These are phyloP conservation scores for Druceiella hillmani DNA, from an alignment of 2,888 invertebrate genomes.

Conservation along the genomic window DNA sequence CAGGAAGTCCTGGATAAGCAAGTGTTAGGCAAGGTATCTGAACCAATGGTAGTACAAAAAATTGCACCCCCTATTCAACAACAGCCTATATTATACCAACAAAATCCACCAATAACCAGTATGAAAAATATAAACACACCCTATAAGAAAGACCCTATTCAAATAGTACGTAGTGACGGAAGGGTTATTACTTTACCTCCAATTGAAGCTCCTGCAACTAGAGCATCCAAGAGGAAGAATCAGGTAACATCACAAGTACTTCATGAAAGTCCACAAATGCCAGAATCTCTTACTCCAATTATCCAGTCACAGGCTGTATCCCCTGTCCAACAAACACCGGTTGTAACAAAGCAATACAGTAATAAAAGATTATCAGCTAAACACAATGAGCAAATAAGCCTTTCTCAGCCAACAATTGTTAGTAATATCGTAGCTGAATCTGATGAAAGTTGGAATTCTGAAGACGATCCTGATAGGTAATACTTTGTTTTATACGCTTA, in stretches of 20 bases:
- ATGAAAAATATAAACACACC: slow-evolving; percentile 31
- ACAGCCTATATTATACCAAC: slow-evolving; percentile 28
- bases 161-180: slow-evolving; percentile 69
- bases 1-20: slow-evolving; percentile 69
- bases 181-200: slow-evolving; percentile 74
- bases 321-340: slow-evolving; percentile 24
- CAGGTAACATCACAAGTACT: slow-evolving; percentile 30
- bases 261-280: slow-evolving; percentile 5
- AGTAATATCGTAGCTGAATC: too few relatives aligned
- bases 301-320: slow-evolving; percentile 4
- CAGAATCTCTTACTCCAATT: slow-evolving; percentile 7
- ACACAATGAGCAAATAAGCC: too few relatives aligned
- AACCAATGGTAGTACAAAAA: slow-evolving; percentile 10
- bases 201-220: slow-evolving; percentile 76
- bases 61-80: slow-evolving; percentile 26
- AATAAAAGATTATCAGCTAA: too few relatives aligned
- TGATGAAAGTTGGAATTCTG: slow-evolving; percentile 69
- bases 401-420: too few relatives aligned
- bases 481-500: slow-evolving; percentile 8
- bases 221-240: slow-evolving; percentile 63
- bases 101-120: slow-evolving; percentile 33
- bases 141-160: slow-evolving; percentile 61
- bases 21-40: slow-evolving; percentile 44
- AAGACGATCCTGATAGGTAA: slow-evolving; percentile 84
- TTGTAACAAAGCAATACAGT: slow-evolving; percentile 33